Evolutionary conservation across 1,140 invertebrate species (phyloP), one percentile per base, ranked within the genome.

Genomic region (Drosophila gunungcola): DNA sequence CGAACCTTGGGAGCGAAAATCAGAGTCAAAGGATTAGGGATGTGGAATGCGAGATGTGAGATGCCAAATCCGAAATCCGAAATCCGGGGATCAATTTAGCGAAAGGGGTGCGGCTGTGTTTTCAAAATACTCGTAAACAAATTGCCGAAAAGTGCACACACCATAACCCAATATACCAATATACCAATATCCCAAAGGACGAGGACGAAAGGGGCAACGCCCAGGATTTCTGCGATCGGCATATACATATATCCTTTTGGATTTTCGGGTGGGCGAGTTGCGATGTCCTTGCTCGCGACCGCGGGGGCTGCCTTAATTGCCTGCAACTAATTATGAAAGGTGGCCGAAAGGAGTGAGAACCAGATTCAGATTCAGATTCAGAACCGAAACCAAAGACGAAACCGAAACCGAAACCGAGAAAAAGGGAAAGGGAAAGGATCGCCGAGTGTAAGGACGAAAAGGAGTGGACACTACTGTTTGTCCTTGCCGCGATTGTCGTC

Each of bases 311-410:
- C 64, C 57, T 88, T 88, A 88, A 88, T 88, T 88, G 84, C 80
- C 84, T 88, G 84, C 76, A 88, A 88, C 84, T 88, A 88, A 88
- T 88, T 88, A 88, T 88, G 80, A 88, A 88, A 88, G 88, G 84
- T 52, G 25, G 54, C 48, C 29, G 51, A 86, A 86, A 82, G 82
- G 83, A 86, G 78, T 81, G 78, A 51, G 78, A n/a, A 11, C 45
- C 29, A 7, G 29, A 21, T 21, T 21, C 16, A 21, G 16, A 21
- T 21, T 21, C 16, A 21, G 16, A 21, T 21, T 21, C 16, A 21
- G 16, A 21, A 21, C 16, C 16, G 16, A 21, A 21, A 21, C 16
- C 16, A 1, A 21, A 21, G 1, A 0, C 16, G 1, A 21, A 21
- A 1, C 16, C 16, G 16, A 21, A 21, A 21, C 16, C 16, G 16